Percentiles rank a stretch among this genome's conserved stretches.
Conservation (phyloP, 2,888 invertebrate species). For the Drosophila falleni region DNA sequence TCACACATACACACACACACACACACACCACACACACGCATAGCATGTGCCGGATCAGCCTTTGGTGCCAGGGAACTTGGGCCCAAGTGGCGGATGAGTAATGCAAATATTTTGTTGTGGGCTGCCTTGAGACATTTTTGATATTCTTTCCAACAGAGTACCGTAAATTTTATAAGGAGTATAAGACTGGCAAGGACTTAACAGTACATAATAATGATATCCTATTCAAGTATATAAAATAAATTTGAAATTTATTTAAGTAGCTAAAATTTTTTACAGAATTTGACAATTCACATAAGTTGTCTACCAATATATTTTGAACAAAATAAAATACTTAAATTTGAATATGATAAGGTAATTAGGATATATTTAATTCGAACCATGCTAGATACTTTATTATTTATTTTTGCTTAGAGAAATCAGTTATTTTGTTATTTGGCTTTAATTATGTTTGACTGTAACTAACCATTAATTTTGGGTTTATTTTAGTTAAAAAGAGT, state of each 20-base stretch:
- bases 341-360: too few species aligned
- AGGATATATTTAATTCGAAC: too few species aligned
- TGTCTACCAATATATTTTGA: neutral
- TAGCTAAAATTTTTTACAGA: neutral
- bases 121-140: slow-evolving; percentile 35
- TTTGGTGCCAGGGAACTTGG: slow-evolving; percentile 18
- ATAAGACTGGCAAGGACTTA: neutral
- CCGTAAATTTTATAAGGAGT: slow-evolving; percentile 31
- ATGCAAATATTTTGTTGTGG: slow-evolving; percentile 65
- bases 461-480: too few species aligned
- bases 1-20: neutral
- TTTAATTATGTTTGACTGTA: too few species aligned
- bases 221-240: neutral
- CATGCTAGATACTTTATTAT: too few species aligned
- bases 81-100: slow-evolving; percentile 58
- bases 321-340: too few species aligned
- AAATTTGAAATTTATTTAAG: neutral
- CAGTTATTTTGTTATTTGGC: too few species aligned
- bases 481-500: too few species aligned
- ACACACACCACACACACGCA: slow-evolving; percentile 12
- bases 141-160: slow-evolving; percentile 31
- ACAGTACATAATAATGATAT: neutral
- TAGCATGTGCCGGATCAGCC: slow-evolving; percentile 13
- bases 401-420: too few species aligned
- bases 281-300: neutral